Base-by-base conservation (phyloP, 2,113 vertebrate genomes). In the Platysteira castanea region DNA sequence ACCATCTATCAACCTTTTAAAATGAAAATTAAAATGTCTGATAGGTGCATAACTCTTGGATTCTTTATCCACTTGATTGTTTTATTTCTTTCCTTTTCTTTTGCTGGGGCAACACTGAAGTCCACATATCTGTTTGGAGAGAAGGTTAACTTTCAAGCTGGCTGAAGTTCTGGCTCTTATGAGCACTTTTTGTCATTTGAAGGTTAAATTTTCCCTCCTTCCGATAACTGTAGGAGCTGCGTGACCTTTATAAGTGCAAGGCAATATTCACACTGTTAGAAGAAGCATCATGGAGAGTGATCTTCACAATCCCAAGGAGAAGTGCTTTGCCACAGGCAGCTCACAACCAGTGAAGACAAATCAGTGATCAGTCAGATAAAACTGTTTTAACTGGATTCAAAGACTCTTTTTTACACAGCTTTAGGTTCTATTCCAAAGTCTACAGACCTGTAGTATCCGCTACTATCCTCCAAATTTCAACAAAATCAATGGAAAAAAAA, bases 221-320 rank as follows among this genome's bases (percentile, higher is more conserved):
- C 81, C 86, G 87, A 90, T 92, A 96, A 95, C 94, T 96, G 87
- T 87, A 93, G 85, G 91, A 98, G 87, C 87, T 96, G 94, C 60
- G 88, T 96, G 97, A 98, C 97, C 98, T 98, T 97, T 97, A 6
- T 86, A 97, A 97, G 88, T 93, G 68, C 74, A 96, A 97, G 97
- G 97, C 96, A 97, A 93, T 97, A 97, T 94, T 97, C 94, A 21
- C 88, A 82, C 84, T 96, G 93, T 93, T 95, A 95, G 94, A 97
- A 77, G 76, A 37, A 96, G 75, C 71, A 83, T 88, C 33, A 13
- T 91, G 84, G 91, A 93, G 80, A 92, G 87, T 91, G 87, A 95
- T 97, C 89, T 97, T 95, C 93, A 94, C 92, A 93, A 95, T 92
- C 92, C 86, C 16, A 17, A 83, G 56, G 75, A 97, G 95, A 97